These are phyloP conservation scores for Whitmania pigra DNA, from an alignment of 1,140 invertebrate genomes.

Conservation along the genomic window DNA sequence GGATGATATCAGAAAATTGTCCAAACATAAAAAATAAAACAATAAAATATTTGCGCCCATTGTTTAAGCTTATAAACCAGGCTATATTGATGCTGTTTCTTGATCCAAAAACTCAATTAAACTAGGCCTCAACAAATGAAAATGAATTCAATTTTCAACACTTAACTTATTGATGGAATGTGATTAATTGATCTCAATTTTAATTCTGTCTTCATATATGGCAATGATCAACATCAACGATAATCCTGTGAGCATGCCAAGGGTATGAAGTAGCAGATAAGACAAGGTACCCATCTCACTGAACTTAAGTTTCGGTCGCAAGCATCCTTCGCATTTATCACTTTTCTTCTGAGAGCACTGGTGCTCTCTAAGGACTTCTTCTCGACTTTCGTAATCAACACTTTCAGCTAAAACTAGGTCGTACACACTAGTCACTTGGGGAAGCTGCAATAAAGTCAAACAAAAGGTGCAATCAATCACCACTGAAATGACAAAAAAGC, in stretches of 20 bases:
- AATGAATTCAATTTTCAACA: background rate
- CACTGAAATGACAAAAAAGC: background rate
- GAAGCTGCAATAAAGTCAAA: background rate
- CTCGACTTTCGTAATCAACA: background rate
- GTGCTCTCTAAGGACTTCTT: background rate
- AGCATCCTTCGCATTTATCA: background rate
- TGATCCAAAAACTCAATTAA: no score
- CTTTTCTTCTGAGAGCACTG: background rate
- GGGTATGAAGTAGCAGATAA: background rate
- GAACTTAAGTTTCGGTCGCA: background rate
- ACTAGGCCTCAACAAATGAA: no score
- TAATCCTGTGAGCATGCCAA: background rate
- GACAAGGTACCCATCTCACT: background rate
- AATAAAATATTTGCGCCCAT: no score
- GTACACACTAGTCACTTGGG: no score
- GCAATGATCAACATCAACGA: background rate
- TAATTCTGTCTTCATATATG: constrained; percentile 1
- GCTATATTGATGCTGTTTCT: no score
- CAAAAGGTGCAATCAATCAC: background rate
- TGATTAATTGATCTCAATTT: background rate
- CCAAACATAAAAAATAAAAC: no score
- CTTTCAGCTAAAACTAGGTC: background rate
- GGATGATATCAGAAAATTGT: no score
- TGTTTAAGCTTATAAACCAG: no score
- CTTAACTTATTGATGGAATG: background rate